phyloP scores from a whole-genome alignment of 2,113 vertebrate genomes.

The Trichechus manatus region DNA sequence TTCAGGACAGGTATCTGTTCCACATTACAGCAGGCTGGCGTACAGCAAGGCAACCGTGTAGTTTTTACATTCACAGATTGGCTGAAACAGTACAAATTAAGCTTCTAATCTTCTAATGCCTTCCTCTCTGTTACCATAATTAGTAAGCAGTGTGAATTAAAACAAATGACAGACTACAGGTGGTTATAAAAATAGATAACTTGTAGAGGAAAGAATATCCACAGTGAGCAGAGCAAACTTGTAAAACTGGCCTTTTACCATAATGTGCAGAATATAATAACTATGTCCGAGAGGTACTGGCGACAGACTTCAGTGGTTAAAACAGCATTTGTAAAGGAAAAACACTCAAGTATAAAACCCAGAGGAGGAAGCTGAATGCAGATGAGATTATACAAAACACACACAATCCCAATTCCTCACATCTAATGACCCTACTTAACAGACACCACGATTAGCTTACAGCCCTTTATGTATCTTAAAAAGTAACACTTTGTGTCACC shows the following conservation, averaged over 20 bases:
- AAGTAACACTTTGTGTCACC: constrained; percentile 79
- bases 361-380: not conserved
- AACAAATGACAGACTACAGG: constrained; percentile 63
- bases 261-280: not conserved
- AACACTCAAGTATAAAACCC: constrained; percentile 1
- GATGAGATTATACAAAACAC: constrained; percentile 73
- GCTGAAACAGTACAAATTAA: constrained; percentile 26
- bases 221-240: constrained; percentile 62
- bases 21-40: not conserved
- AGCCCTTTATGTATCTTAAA: constrained; percentile 86
- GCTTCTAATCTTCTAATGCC: not conserved
- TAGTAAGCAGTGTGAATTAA: constrained; percentile 59
- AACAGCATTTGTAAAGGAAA: constrained; percentile 59
- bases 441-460: constrained; percentile 74
- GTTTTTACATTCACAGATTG: constrained; percentile 73
- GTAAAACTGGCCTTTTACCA: constrained; percentile 64
- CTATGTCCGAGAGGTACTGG: constrained; percentile 50
- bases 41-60: constrained; percentile 61
- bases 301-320: constrained; percentile 8
- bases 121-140: not conserved
- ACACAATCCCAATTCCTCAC: constrained; percentile 73
- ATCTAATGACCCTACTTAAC: constrained; percentile 26
- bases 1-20: not conserved
- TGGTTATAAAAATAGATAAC: constrained; percentile 72
- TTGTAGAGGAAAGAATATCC: constrained; percentile 61